These are phyloP conservation scores for Rhinoderma darwinii DNA, from an alignment of 2,113 vertebrate genomes.

Conservation along the genomic window DNA sequence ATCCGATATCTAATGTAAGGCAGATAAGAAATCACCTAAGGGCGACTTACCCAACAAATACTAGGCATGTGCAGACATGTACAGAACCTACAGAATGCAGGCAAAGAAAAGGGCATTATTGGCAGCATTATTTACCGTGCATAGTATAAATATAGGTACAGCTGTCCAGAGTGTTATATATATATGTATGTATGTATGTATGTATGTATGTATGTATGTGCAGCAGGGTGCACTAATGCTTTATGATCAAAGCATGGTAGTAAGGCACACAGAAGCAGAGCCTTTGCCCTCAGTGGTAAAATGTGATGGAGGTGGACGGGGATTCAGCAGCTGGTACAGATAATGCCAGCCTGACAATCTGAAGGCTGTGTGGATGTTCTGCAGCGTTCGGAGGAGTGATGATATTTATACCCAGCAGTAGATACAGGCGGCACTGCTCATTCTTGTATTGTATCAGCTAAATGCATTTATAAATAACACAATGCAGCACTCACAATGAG, in stretches of 20 bases:
- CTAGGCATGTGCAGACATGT: slow-evolving; percentile 3
- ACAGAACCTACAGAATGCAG: not conserved
- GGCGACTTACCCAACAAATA: not conserved
- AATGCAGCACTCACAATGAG: slow-evolving; percentile 41
- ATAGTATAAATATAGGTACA: too few relatives aligned
- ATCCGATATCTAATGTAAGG: not conserved
- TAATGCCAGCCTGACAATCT: not conserved
- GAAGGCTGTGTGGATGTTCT: slow-evolving; percentile 20
- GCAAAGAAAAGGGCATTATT: not conserved
- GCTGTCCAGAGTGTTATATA: too few relatives aligned
- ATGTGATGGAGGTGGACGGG: not conserved
- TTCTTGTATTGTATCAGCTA: slow-evolving; percentile 22
- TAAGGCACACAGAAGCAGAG: not conserved
- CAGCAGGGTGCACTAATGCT: not conserved
- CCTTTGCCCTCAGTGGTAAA: not conserved
- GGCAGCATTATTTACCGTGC: not conserved
- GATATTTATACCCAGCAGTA: slow-evolving; percentile 1
- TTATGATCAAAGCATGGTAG: not conserved
- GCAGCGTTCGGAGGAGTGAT: not conserved
- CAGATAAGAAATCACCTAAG: slow-evolving; percentile 2
- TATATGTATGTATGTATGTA: too few relatives aligned
- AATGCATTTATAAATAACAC: slow-evolving; percentile 41
- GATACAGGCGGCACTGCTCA: not conserved
- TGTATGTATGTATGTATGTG: too few relatives aligned
- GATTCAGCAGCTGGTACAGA: not conserved